phyloP scores from a whole-genome alignment of 1,140 invertebrate genomes.

The Drosophila punjabiensis region DNA sequence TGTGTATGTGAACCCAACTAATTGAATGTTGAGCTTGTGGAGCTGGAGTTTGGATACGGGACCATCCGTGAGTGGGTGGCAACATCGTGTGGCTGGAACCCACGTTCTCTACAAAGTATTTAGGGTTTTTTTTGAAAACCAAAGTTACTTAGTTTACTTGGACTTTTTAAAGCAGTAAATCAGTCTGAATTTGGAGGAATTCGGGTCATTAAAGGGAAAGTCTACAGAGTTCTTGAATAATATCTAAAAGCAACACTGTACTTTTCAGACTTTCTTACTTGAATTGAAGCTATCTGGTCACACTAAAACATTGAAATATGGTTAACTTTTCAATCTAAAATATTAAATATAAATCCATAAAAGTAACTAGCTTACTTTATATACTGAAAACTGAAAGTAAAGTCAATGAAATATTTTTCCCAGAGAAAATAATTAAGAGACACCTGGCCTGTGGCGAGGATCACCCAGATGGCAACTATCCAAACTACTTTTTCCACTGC shows the following conservation, averaged over 20 bases:
- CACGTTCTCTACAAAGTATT: neutral
- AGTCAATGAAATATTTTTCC: neutral
- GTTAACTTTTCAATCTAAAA: too few species aligned
- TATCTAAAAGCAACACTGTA: neutral
- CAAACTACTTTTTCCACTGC: constrained; percentile 53
- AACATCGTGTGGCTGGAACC: neutral
- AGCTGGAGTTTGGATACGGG: neutral
- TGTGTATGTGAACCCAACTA: constrained; percentile 34
- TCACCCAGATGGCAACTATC: constrained; percentile 27
- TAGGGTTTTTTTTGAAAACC: neutral
- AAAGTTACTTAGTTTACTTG: neutral
- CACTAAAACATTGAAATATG: neutral
- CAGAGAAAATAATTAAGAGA: neutral
- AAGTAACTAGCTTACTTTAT: neutral
- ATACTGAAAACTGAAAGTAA: neutral
- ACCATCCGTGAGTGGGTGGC: constrained; percentile 5
- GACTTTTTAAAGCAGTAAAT: too few species aligned
- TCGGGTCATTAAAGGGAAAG: neutral
- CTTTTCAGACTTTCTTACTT: neutral
- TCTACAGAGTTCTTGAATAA: neutral
- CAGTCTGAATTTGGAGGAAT: neutral
- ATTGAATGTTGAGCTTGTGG: constrained; percentile 34
- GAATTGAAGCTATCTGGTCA: neutral
- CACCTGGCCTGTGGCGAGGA: constrained; percentile 24
- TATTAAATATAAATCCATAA: neutral